A percentile compares a stretch with the other conserved stretches of the same genome.
phyloP scores from a whole-genome alignment of 2,797 vertebrate genomes.

The Rhodeus uyekii region DNA sequence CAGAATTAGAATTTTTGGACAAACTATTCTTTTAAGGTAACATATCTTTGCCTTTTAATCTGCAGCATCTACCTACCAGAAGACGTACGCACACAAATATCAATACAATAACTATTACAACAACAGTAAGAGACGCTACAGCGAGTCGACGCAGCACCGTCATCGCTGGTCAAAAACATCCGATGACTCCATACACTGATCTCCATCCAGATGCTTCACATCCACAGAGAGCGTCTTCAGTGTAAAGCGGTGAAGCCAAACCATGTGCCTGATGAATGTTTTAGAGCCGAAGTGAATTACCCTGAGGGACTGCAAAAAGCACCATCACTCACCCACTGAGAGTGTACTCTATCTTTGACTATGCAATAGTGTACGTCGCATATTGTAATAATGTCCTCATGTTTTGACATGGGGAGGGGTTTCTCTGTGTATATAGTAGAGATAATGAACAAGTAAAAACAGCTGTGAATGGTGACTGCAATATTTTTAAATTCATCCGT shows the following conservation, averaged over 20 bases:
- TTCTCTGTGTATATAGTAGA: slow-evolving; percentile 17
- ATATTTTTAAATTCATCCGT: background rate
- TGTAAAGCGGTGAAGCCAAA: slow-evolving; percentile 56
- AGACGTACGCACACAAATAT: slow-evolving; percentile 78
- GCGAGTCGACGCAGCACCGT: slow-evolving; percentile 73
- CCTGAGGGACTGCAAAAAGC: slow-evolving; percentile 36
- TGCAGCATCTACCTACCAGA: slow-evolving; percentile 89
- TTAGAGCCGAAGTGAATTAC: slow-evolving; percentile 16
- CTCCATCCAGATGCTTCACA: slow-evolving; percentile 45
- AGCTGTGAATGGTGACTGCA: slow-evolving; percentile 35
- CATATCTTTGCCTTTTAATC: slow-evolving; percentile 27
- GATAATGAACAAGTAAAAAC: slow-evolving; percentile 12
- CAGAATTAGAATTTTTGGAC: background rate
- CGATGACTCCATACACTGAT: slow-evolving; percentile 81
- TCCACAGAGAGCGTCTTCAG: slow-evolving; percentile 55
- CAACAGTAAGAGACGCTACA: slow-evolving; percentile 68
- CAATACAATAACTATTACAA: slow-evolving; percentile 75
- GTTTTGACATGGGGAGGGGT: background rate
- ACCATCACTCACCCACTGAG: background rate
- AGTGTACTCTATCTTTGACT: slow-evolving; percentile 17
- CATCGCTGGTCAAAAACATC: slow-evolving; percentile 79
- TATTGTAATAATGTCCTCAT: slow-evolving; percentile 24
- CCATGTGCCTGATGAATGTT: slow-evolving; percentile 58
- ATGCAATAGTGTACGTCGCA: slow-evolving; percentile 24
- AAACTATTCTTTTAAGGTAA: background rate